Conservation (phyloP, 2,888 invertebrate species). For the Hirtodrosophila confusa region DNA sequence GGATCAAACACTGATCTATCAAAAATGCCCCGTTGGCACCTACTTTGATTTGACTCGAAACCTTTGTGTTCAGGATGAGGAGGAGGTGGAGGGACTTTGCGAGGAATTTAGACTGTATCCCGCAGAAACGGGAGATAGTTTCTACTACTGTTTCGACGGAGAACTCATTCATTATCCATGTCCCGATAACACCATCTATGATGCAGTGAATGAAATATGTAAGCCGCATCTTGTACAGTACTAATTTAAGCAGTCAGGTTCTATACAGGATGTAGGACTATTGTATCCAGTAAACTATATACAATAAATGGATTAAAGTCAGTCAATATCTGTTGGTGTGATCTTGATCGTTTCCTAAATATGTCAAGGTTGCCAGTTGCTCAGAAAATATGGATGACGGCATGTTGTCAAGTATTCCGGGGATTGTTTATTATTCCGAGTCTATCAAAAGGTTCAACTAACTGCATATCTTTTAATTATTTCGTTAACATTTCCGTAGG, state of each 20-base stretch:
- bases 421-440: no score
- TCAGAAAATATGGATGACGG: no score
- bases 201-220: constrained; percentile 1
- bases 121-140: neutral
- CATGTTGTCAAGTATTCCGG: no score
- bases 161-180: constrained; percentile 7
- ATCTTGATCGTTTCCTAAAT: no score
- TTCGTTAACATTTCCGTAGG: neutral
- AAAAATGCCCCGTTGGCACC: constrained; percentile 15
- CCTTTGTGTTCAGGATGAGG: neutral
- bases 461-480: constrained; percentile 17
- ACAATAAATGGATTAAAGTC: no score
- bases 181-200: constrained; percentile 9
- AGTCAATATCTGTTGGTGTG: no score
- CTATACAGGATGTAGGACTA: no score
- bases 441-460: no score
- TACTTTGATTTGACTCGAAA: neutral
- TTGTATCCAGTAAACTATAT: no score
- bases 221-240: neutral
- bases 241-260: no score
- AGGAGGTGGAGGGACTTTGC: neutral
- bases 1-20: neutral
- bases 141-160: constrained; percentile 35
- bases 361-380: no score
- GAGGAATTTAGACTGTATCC: constrained; percentile 17